Base-by-base conservation (phyloP, 2,888 invertebrate species). In the Coronaproctus castanopsis region DNA sequence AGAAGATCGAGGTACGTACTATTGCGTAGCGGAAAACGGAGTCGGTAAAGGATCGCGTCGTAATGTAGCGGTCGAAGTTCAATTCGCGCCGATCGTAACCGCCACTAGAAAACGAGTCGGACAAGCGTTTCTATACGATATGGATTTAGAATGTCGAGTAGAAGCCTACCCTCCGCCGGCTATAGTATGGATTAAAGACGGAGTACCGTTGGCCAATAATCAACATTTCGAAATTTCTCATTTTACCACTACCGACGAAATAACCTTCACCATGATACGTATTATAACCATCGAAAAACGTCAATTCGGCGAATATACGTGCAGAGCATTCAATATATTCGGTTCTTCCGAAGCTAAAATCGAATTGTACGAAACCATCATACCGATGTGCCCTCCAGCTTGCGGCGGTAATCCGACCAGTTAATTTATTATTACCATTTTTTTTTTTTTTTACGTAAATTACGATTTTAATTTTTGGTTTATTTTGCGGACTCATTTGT, bases 91-190 rank as follows among this genome's bases (percentile, higher is more conserved):
- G 0, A 87, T 89, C 0, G 85, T 92, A 54, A 81, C 83, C 0
- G 87, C 87, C 14, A 87, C 88, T 0, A 75, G 86, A 21, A 90
- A 90, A 0, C 77, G 90, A 21, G 73, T 90, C 36, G 89, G 89
- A 14, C 81, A 88, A 77, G 92, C 92, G 0, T 73, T 92, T 10
- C 91, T 91, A 70, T 92, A 90, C 68, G 90, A 93, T 67, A 91
- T 92, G 84, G 89, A 92, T 68, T 71, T 95, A 63, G 92, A 93
- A 69, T 95, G 95, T 68, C 58, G 62, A 22, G 86, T 92, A 18
- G 90, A 90, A 70, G 93, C 93, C 0, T 92, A 91, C 72, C 95
- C 95, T 0, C 89, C 89, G 2, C 93, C 95, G 0, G 88, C 87
- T 1, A 89, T 95, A 64, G 79, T 81, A 1, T 95, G 95, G 95